Base-by-base conservation (phyloP, 2,113 vertebrate species). In the Elephantulus edwardii region DNA sequence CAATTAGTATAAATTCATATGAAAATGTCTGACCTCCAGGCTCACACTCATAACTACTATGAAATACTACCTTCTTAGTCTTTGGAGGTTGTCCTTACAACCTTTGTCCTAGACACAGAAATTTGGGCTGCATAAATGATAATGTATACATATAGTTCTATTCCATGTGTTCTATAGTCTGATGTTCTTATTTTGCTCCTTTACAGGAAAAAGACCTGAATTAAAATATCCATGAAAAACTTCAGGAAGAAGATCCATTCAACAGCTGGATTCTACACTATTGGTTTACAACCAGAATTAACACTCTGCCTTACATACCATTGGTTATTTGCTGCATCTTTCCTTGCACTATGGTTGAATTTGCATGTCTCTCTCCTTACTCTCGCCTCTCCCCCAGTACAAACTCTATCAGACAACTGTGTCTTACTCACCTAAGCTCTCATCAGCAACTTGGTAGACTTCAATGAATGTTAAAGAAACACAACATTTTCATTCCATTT, bases 191-290 rank as follows among this genome's bases (percentile, higher is more conserved):
- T 87, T 89, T 93, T 87, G n/a, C n/a, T 11, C 83, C 75, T 92
- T 58, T 58, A 91, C 86, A 96, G 96, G 95, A 85, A 42, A 58
- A 33, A 92, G n/a, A 68, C 44, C 44, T 3, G 30, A 16, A 72
- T 35, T 33, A 4, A 24, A 38, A 5, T n/a, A 82, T 40, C 30
- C 76, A n/a, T 28, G 88, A 77, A 66, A 86, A 79, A 28, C 10
- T 52, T 81, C 46, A 56, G 16, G 17, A 28, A 77, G 42, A 91
- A 87, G 19, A 62, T 42, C 14, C 5, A 8, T 12, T 76, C 50
- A 38, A 72, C 35, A 38, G 1, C 1, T 50, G 35, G 48, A 30
- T 46, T 80, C 40, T 16, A 6, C 5, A 1, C 30, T 17, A 64
- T 54, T 60, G 8, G 56, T 83, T 8, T 46, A 17, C 44, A 52